Evolutionary conservation across 2,797 vertebrate genomes (phyloP).

Genomic region (Etheostoma perlongum): DNA sequence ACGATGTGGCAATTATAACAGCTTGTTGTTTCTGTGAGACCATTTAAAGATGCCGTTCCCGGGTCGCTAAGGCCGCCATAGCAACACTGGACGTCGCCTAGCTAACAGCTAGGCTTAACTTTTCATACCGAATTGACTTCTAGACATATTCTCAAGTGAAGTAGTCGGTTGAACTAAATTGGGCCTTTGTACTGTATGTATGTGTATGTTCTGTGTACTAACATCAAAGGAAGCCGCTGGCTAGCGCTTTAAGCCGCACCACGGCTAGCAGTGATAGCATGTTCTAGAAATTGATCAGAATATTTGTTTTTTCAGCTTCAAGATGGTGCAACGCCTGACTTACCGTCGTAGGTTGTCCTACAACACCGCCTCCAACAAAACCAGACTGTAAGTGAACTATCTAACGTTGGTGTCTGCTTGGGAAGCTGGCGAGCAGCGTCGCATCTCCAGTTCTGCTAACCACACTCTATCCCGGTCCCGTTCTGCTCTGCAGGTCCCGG

Average conservation of each 20-base stretch:
- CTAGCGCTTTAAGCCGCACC: not conserved
- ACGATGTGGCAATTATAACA: conserved; percentile 11
- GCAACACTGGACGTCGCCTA: accelerated
- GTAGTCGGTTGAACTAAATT: accelerated
- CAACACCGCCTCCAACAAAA: conserved; percentile 99
- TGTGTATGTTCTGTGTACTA: not conserved
- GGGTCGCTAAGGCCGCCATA: conserved; percentile 16
- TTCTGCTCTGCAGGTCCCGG: conserved; percentile 87
- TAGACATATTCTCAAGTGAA: accelerated
- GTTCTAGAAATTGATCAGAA: accelerated
- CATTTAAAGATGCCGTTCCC: not conserved
- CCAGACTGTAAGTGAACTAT: conserved; percentile 92
- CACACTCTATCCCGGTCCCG: no score
- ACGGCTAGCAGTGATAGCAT: not conserved
- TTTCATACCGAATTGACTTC: accelerated
- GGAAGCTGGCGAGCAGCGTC: not conserved
- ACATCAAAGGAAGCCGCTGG: accelerated
- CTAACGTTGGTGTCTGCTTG: accelerated
- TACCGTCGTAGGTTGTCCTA: conserved; percentile 99
- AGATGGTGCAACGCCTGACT: conserved; percentile 97
- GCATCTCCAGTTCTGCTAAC: no score
- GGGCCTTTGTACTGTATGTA: no score
- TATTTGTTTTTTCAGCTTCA: conserved; percentile 71
- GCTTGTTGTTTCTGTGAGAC: accelerated
- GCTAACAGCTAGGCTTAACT: accelerated